Evolutionary conservation across 35 echinoderm and acorn worm species (phyloP).

Genomic region (Amphiura filiformis): DNA sequence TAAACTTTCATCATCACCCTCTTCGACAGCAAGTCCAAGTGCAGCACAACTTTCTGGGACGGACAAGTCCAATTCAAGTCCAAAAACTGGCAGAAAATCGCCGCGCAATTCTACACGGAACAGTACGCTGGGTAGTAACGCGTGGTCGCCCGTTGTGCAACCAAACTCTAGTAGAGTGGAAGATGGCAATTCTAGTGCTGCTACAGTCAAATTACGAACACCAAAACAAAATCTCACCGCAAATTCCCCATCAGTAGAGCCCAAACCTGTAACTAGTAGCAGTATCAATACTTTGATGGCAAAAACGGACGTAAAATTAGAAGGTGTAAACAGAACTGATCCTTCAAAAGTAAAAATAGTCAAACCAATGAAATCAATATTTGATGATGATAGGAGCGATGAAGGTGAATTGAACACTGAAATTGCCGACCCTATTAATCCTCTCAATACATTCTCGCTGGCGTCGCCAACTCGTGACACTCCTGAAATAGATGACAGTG

Average conservation of each 20-base stretch:
- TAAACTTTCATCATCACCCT: background rate
- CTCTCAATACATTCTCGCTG: background rate
- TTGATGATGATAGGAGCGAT: slow-evolving; percentile 27
- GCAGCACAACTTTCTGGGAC: too few relatives aligned
- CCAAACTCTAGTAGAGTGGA: background rate
- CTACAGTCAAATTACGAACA: slow-evolving; percentile 28
- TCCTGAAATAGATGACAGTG: background rate
- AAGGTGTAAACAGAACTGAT: background rate
- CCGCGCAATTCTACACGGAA: background rate
- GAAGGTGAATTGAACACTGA: background rate
- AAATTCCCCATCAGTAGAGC: too few relatives aligned
- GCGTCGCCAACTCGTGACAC: background rate
- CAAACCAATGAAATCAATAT: slow-evolving; percentile 7
- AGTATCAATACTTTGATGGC: too few relatives aligned
- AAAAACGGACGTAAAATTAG: background rate
- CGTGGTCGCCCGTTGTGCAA: background rate
- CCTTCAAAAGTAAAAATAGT: background rate
- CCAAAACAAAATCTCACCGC: too few relatives aligned
- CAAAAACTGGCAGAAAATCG: background rate
- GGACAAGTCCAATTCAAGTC: background rate
- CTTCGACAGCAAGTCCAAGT: background rate
- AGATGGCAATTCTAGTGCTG: slow-evolving; percentile 34
- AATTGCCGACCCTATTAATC: background rate
- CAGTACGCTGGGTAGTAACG: background rate
- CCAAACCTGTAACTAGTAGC: background rate